Base-by-base conservation (phyloP, 2,888 invertebrate genomes). In the Agonum fuliginosum region DNA sequence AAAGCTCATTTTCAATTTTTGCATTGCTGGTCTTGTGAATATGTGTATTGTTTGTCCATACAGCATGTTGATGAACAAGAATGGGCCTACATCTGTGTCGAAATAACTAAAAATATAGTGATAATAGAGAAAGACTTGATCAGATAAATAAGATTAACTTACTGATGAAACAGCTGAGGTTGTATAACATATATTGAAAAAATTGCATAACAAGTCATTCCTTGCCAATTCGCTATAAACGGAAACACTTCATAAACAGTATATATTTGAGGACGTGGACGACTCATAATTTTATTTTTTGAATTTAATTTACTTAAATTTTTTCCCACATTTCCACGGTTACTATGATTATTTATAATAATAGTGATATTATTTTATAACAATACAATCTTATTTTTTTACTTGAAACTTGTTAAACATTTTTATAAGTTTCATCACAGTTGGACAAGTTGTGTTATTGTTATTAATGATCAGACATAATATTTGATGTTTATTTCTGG, bases 11-110 rank as follows among this genome's bases (percentile, higher is more conserved):
- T 5, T 12, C n/a, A 82, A 78, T 1, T 80, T 69, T 19, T 78
- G 65, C 81, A 83, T 82, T 12, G 79, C 76, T 0, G 82, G 81
- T 76, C 83, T 80, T 3, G 81, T 79, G 62, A 80, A 83, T 41
- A 83, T 73, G 71, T 82, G 70, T 3, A 82, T 74, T 1, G 81
- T 78, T 12, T 80, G 79, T 8, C 83, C 83, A 65, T 83, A 83
- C 10, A 83, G 37, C 83, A 83, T 83, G 58, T 83, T 83, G 24
- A 78, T 78, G 69, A 82, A 82, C 4, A 83, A 78, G 10, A 82
- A 12, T 8, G 76, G 79, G n/a, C 78, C 72, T 0, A 81, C 81
- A 46, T 80, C 79, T 51, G 72, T 78, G 10, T 46, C 43, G 8
- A 78, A 67, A 14, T 79, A n/a, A 6, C 80, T 80, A n/a, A 10